Percentiles rank a stretch among this genome's conserved stretches.
These are phyloP conservation scores for Enteromius anoplus DNA, from an alignment of 2,797 vertebrate species.

Conservation along the genomic window DNA sequence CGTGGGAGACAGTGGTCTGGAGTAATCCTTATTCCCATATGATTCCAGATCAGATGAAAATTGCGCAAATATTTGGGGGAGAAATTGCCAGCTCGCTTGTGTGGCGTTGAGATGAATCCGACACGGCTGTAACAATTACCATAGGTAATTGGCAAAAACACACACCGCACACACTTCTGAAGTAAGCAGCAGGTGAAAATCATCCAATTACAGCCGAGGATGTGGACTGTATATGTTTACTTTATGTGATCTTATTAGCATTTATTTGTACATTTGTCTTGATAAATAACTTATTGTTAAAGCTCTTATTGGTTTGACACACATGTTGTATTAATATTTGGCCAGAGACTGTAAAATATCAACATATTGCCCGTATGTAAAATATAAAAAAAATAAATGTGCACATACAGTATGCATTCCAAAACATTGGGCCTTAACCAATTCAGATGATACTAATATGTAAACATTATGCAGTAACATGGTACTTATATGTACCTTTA, in stretches of 20 bases:
- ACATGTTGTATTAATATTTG: neutral
- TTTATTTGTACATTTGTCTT: neutral
- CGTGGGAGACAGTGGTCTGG: conserved; percentile 48
- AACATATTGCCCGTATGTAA: neutral
- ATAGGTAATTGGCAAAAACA: conserved; percentile 27
- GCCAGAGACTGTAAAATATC: neutral
- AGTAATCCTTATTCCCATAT: conserved; percentile 55
- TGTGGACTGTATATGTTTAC: neutral
- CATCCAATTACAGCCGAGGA: conserved; percentile 16
- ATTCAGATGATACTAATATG: neutral
- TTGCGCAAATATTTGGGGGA: conserved; percentile 51
- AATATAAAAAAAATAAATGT: neutral
- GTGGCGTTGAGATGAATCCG: conserved; percentile 30
- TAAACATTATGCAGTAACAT: neutral
- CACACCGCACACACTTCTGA: conserved; percentile 2
- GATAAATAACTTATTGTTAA: neutral
- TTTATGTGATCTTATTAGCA: neutral
- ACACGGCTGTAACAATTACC: conserved; percentile 3
- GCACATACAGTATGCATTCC: too few relatives aligned
- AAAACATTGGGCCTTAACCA: too few relatives aligned
- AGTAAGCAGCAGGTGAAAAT: conserved; percentile 7
- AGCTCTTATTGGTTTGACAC: neutral
- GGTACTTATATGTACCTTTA: neutral
- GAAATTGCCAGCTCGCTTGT: conserved; percentile 30
- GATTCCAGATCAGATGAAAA: conserved; percentile 38